These are phyloP conservation scores for Pavo muticus DNA, from an alignment of 2,113 vertebrate species.

Conservation along the genomic window DNA sequence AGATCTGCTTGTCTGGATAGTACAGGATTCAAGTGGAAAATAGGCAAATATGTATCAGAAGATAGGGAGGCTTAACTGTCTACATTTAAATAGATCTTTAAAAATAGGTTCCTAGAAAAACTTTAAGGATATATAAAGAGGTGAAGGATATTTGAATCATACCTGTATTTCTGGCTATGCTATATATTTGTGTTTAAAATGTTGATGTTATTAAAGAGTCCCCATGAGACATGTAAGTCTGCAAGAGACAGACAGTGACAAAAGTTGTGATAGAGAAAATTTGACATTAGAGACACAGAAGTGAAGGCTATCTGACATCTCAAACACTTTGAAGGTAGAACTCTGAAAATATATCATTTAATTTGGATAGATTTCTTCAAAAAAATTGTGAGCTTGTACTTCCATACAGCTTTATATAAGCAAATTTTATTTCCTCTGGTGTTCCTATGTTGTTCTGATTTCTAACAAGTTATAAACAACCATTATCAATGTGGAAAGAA, in stretches of 20 bases:
- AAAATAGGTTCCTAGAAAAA: not conserved
- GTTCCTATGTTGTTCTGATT: not conserved
- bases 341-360: not conserved
- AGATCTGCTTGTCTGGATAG: not conserved
- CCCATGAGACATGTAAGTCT: not conserved
- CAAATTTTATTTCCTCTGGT: not conserved
- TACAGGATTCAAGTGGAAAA: not conserved
- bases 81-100: not conserved
- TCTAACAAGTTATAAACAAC: not conserved
- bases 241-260: not conserved
- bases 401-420: not conserved
- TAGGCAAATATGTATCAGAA: not conserved
- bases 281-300: not conserved
- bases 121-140: not conserved
- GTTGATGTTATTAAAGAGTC: not conserved
- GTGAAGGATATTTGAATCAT: not conserved
- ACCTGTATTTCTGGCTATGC: not conserved
- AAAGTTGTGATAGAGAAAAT: not conserved
- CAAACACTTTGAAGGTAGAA: not conserved
- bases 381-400: not conserved
- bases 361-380: constrained; percentile 1
- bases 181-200: not conserved
- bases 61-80: not conserved
- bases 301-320: not conserved
- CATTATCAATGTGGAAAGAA: not conserved